phyloP scores from a whole-genome alignment of 2,888 invertebrate species.

The Caenorhabditis becei region DNA sequence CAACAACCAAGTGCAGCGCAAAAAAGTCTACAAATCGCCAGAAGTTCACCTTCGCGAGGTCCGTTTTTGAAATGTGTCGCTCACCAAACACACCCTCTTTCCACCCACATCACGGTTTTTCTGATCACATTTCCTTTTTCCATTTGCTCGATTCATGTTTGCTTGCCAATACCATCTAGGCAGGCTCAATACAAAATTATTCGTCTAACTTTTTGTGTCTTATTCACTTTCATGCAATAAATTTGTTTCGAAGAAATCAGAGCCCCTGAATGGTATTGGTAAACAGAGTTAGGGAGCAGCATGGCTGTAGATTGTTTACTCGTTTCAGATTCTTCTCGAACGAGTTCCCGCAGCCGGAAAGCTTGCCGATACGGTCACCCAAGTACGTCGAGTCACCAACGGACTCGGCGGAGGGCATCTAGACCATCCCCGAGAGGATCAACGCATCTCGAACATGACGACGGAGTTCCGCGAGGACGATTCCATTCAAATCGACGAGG shows the following conservation, averaged over 20 bases:
- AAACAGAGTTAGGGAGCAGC: neutral
- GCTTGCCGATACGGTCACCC: neutral
- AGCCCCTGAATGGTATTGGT: slow-evolving; percentile 34
- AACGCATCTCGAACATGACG: slow-evolving; percentile 2
- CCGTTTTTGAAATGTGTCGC: slow-evolving; percentile 40
- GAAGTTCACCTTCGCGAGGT: slow-evolving; percentile 42
- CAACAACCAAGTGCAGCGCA: slow-evolving; percentile 58
- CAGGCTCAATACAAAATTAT: slow-evolving; percentile 15
- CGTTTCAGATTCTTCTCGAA: slow-evolving; percentile 30
- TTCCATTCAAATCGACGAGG: slow-evolving; percentile 25
- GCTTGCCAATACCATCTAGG: slow-evolving; percentile 52
- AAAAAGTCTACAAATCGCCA: slow-evolving; percentile 26
- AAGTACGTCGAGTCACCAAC: slow-evolving; percentile 3
- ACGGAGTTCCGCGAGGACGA: slow-evolving; percentile 20
- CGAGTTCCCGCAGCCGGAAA: slow-evolving; percentile 30
- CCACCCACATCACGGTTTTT: slow-evolving; percentile 11
- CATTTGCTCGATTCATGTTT: neutral
- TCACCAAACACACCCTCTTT: neutral
- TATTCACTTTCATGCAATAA: slow-evolving; percentile 33
- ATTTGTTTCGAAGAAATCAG: slow-evolving; percentile 29
- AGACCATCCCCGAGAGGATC: slow-evolving; percentile 10
- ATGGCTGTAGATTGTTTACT: neutral
- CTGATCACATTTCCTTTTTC: neutral
- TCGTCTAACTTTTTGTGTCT: slow-evolving; percentile 11
- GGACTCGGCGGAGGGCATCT: slow-evolving; percentile 38